phyloP scores from a whole-genome alignment of 2,797 vertebrate genomes.

The Smutsia gigantea region DNA sequence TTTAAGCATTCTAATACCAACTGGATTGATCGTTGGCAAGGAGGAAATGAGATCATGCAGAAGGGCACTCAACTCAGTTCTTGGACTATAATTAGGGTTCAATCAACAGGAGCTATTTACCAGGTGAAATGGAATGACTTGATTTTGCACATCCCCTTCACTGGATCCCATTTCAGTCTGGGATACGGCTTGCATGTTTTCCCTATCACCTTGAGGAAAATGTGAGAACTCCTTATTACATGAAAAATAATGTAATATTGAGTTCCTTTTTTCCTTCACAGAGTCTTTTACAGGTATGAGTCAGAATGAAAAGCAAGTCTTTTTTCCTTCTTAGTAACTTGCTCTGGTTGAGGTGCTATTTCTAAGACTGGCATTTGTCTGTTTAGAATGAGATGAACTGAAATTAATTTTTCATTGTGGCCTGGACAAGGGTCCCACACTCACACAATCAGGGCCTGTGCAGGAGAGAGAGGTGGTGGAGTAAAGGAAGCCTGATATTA shows the following conservation, averaged over 20 bases:
- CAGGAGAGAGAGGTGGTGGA: not conserved
- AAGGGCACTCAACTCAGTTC: not conserved
- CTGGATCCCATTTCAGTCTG: not conserved
- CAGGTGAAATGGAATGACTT: not conserved
- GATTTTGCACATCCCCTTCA: not conserved
- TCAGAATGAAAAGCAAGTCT: not conserved
- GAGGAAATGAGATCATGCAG: not conserved
- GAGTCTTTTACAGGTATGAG: not conserved
- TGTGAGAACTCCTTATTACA: not conserved
- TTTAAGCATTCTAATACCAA: not conserved
- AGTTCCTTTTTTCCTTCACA: not conserved
- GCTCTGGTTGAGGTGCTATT: not conserved
- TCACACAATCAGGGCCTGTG: not conserved
- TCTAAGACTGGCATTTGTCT: not conserved
- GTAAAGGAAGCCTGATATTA: not conserved
- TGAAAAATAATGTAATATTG: not conserved
- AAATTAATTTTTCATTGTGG: not conserved
- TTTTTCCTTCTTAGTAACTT: not conserved
- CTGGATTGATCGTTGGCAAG: not conserved
- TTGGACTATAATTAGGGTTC: not conserved
- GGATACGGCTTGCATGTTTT: not conserved
- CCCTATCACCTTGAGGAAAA: conserved; percentile 32
- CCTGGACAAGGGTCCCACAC: not conserved
- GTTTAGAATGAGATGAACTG: not conserved
- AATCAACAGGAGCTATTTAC: not conserved